These are phyloP conservation scores for Pachycephala philippinensis DNA, from an alignment of 2,113 vertebrate species.

Conservation along the genomic window DNA sequence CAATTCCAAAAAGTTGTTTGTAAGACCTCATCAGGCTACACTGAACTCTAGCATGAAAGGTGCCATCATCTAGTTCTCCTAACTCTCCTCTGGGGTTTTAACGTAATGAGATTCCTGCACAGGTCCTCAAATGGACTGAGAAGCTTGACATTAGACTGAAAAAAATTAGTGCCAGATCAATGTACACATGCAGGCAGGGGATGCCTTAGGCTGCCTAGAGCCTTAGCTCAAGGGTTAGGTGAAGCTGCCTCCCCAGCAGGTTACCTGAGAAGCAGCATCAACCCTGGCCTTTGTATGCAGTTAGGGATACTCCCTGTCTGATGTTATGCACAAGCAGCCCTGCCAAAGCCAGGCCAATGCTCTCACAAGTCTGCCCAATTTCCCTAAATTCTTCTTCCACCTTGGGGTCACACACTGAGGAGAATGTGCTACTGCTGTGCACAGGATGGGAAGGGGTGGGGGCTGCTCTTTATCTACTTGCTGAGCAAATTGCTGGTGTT, in stretches of 20 bases:
- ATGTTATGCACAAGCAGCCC: not conserved
- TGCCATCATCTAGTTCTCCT: not conserved
- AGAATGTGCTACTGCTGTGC: not conserved
- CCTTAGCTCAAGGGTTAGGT: not conserved
- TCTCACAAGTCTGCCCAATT: not conserved
- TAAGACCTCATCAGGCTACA: not conserved
- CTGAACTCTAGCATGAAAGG: not conserved
- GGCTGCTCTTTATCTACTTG: not conserved
- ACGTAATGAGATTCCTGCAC: not conserved
- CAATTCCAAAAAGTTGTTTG: not conserved
- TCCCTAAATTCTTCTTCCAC: not conserved
- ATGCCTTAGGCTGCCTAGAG: not conserved
- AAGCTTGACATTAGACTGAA: not conserved
- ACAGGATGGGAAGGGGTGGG: not conserved
- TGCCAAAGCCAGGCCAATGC: not conserved
- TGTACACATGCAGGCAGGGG: not conserved
- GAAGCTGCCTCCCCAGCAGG: not conserved
- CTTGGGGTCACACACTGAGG: not conserved
- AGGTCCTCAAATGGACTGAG: not conserved
- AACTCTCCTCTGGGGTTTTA: not conserved
- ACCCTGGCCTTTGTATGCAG: not conserved
- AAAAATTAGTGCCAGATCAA: not conserved
- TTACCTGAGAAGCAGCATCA: not conserved
- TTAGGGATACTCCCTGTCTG: not conserved
- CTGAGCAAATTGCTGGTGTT: not conserved